A percentile compares a stretch with the other conserved stretches of the same genome.
These are phyloP conservation scores for Scomber scombrus DNA, from an alignment of 2,113 vertebrate species.

Conservation along the genomic window DNA sequence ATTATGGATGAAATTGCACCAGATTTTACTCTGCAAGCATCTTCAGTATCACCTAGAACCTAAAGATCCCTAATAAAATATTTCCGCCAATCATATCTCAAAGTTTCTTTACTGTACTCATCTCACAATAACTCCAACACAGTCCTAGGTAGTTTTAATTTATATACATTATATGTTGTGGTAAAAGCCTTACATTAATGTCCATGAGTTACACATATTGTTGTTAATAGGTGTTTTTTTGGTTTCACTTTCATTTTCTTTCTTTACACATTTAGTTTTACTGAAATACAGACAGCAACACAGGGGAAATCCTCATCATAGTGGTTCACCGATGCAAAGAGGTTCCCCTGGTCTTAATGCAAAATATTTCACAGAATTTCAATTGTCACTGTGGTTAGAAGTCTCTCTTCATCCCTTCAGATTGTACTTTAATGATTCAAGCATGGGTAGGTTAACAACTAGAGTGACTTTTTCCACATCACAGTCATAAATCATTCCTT, in stretches of 20 bases:
- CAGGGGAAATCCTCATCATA: neutral
- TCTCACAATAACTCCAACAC: neutral
- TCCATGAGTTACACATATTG: neutral
- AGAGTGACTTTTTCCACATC: neutral
- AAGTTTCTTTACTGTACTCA: neutral
- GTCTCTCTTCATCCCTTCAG: neutral
- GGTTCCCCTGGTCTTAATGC: neutral
- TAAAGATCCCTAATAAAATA: neutral
- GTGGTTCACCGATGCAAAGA: neutral
- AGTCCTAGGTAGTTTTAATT: too few species aligned
- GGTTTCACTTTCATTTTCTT: slow-evolving; percentile 56
- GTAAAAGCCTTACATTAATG: neutral
- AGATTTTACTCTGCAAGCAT: neutral
- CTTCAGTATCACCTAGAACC: neutral
- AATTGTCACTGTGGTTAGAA: neutral
- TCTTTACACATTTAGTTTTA: neutral
- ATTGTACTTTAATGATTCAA: neutral
- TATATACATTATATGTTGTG: too few species aligned
- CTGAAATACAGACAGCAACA: neutral
- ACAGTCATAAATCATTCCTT: neutral
- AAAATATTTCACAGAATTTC: too few species aligned
- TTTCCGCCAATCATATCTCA: neutral
- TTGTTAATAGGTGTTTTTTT: neutral
- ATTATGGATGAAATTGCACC: neutral
- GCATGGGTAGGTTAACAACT: too few species aligned